Conservation (phyloP, 2,797 vertebrate species). For the Lutjanus campechanus region DNA sequence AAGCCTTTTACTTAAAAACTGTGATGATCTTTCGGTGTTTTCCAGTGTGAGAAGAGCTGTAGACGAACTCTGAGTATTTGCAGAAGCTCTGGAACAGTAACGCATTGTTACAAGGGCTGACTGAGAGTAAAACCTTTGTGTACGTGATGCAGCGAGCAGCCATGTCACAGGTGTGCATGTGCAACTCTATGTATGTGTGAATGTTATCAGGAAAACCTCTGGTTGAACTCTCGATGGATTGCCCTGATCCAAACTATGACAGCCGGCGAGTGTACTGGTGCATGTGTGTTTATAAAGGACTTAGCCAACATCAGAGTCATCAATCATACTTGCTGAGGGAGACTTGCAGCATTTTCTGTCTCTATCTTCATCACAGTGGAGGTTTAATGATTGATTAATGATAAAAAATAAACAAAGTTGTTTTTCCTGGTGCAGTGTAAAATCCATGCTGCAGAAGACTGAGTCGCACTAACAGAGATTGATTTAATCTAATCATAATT, state of each 20-base stretch:
- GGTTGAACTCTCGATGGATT: slow-evolving; percentile 63
- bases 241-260: slow-evolving; percentile 26
- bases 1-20: not conserved
- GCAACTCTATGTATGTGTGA: slow-evolving; percentile 31
- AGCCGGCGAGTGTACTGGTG: not conserved
- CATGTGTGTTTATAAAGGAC: slow-evolving; percentile 22
- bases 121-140: not conserved
- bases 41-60: not conserved
- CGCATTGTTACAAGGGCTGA: not conserved
- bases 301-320: slow-evolving; percentile 27
- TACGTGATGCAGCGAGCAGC: slow-evolving; percentile 3
- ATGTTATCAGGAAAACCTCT: slow-evolving; percentile 69
- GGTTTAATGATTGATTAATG: slow-evolving; percentile 14
- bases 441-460: not conserved
- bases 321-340: slow-evolving; percentile 24
- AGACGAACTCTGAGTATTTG: not conserved
- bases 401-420: not conserved
- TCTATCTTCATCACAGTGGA: not conserved
- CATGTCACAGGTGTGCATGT: slow-evolving; percentile 45
- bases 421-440: not conserved
- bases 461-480: no score
- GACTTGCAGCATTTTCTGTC: slow-evolving; percentile 11
- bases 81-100: not conserved
- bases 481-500: no score
- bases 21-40: not conserved